Evolutionary conservation across 2,113 vertebrate species (phyloP).

Genomic region (Sapajus apella): DNA sequence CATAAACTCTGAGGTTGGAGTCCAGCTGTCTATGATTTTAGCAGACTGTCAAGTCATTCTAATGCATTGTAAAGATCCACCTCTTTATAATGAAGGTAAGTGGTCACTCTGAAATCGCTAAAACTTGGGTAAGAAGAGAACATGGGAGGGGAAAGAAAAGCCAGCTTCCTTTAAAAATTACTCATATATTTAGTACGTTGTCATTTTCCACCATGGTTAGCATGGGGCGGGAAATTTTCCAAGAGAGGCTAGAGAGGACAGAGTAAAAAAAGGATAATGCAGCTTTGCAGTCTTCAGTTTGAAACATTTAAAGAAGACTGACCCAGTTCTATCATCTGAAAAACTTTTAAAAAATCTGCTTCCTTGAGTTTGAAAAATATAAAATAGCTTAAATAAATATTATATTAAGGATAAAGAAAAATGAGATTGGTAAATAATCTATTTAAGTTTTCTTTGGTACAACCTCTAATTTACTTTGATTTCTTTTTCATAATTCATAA

Average conservation of each 20-base stretch:
- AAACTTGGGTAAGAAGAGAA: too few species aligned
- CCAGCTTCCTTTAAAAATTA: neutral
- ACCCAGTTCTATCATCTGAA: neutral
- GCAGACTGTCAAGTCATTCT: neutral
- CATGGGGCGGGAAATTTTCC: neutral
- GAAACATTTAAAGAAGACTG: neutral
- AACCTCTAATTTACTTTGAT: neutral
- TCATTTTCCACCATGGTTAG: neutral
- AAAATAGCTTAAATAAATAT: neutral
- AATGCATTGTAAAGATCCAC: neutral
- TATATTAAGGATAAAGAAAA: neutral
- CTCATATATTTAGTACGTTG: neutral
- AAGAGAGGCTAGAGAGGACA: neutral
- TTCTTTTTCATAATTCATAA: neutral
- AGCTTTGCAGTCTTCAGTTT: neutral
- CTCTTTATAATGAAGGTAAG: neutral
- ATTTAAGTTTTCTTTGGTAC: neutral
- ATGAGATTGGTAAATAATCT: neutral
- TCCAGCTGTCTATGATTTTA: neutral
- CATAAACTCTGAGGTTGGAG: neutral
- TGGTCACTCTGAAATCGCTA: neutral
- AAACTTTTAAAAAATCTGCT: neutral
- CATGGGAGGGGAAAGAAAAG: neutral
- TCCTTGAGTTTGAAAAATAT: neutral
- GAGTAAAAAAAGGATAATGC: neutral